Conservation (phyloP, 2,797 vertebrate species). For the Numenius phaeopus region DNA sequence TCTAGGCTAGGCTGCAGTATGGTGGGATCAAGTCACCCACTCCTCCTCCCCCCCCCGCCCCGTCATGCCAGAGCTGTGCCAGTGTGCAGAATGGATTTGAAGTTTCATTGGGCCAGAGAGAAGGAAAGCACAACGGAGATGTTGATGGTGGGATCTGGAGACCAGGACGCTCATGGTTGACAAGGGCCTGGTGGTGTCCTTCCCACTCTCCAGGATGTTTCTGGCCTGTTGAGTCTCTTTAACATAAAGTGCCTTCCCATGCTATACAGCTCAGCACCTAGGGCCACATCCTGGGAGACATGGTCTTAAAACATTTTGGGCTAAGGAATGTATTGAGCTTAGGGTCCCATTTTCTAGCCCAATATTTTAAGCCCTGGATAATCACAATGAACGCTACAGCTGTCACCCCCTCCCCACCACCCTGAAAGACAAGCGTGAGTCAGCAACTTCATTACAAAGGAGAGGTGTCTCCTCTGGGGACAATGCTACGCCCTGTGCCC, state of each 20-base stretch:
- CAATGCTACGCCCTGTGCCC: fast-evolving
- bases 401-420: neutral
- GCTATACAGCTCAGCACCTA: neutral
- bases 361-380: neutral
- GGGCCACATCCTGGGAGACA: neutral
- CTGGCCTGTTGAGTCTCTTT: neutral
- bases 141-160: neutral
- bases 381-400: neutral
- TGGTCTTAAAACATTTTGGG: neutral
- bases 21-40: neutral
- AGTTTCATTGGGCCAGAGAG: neutral
- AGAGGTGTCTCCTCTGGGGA: neutral
- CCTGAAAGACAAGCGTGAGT: neutral
- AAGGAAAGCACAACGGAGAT: neutral
- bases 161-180: fast-evolving
- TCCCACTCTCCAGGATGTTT: neutral
- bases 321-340: neutral
- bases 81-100: neutral
- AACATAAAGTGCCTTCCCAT: neutral
- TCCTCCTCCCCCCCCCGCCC: too few relatives aligned
- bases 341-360: neutral
- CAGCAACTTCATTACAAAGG: neutral
- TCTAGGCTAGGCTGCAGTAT: neutral
- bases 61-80: neutral
- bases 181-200: neutral